Evolutionary conservation across 2,113 vertebrate genomes (phyloP), one percentile per base, ranked within the genome.

Genomic region (Butorides virescens): DNA sequence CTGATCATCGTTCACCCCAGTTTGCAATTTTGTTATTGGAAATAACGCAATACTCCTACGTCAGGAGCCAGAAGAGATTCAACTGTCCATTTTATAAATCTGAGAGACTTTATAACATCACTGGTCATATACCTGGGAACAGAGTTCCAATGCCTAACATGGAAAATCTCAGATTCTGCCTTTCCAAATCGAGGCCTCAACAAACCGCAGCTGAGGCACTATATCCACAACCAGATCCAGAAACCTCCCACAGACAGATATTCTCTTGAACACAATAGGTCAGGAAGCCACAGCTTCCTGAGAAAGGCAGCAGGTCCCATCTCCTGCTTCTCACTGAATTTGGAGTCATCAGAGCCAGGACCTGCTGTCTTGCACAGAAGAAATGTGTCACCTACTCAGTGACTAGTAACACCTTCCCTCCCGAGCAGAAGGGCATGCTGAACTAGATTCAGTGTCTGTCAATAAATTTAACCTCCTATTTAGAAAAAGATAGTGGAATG

Each of bases 271-370:
- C 27, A 71, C 50, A 81, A 16, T 1, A 46, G 21, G 13, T 14
- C 12, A 77, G 36, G 20, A 92, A 92, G 9, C 10, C 44, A 66
- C 0, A 0, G 14, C 10, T 53, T 77, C n/a, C 15, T n/a, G n/a
- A 83, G 63, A 68, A 83, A 50, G 17, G 25, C 29, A 89, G 10
- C 20, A 72, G 32, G n/a, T 46, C 23, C 22, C 18, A 29, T 71
- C 32, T 74, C 34, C 25, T 58, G 14, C 12, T 62, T 39, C 32
- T 58, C 13, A 39, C 4, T 62, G 27, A 34, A 70, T 73, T 86
- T 89, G 71, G 65, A 83, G 25, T 26, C 22, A 63, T 9, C 12
- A 75, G n/a, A 61, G 9, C 11, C 58, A 61, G 32, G 29, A 88
- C 17, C 32, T 88, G 13, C 32, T 75, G 15, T 39, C 32, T 67